Percentiles rank a stretch among this genome's conserved stretches.
Evolutionary conservation across 2,888 invertebrate species (phyloP).

Genomic region (Allacma fusca): DNA sequence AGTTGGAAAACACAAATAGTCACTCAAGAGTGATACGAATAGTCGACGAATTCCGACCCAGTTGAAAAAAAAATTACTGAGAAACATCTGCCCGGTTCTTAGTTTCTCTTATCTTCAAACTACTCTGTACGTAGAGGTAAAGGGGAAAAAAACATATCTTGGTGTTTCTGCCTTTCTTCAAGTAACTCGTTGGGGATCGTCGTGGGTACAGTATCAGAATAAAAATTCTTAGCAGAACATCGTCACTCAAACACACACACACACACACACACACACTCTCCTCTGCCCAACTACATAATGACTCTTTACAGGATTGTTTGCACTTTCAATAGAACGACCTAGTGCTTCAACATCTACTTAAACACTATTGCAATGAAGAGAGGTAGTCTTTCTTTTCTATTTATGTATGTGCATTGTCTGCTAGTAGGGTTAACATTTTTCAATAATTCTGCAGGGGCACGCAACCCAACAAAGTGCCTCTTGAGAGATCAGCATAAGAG

Average conservation of each 20-base stretch:
- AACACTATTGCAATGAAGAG: neutral
- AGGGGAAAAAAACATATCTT: constrained; percentile 9
- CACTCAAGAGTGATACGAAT: neutral
- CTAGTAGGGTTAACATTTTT: neutral
- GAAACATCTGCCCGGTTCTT: neutral
- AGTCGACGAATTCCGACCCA: neutral
- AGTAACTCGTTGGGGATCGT: neutral
- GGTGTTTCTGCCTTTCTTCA: neutral
- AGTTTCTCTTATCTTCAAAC: neutral
- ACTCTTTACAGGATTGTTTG: constrained; percentile 19
- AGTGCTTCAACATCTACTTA: constrained; percentile 19
- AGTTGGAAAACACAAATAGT: neutral
- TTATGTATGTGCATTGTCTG: neutral
- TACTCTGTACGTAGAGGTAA: neutral
- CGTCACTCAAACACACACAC: neutral
- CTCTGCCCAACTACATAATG: constrained; percentile 10
- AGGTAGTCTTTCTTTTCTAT: neutral
- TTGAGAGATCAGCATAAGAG: constrained; percentile 13
- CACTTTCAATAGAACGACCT: constrained; percentile 27
- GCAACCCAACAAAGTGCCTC: constrained; percentile 11
- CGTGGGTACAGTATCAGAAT: neutral
- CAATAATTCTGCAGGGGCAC: constrained; percentile 12
- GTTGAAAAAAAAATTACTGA: neutral
- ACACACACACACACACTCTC: constrained; percentile 4
- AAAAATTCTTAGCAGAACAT: neutral